Evolutionary conservation across 2,888 invertebrate genomes (phyloP).

Genomic region (Pandemis cinnamomeana): DNA sequence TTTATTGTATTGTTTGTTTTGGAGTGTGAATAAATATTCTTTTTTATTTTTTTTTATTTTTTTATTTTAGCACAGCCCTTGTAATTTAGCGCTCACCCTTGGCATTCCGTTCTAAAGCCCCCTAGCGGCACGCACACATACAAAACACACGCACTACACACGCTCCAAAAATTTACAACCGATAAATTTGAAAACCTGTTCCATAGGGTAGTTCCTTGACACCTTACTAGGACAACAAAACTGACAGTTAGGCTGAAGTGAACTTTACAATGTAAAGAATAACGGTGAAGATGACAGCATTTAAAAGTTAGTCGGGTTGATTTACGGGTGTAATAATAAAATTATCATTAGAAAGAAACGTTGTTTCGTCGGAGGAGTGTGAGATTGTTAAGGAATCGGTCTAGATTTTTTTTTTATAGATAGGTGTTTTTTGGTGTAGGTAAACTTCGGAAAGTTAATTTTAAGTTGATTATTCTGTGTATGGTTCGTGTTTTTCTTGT

Average conservation of each 20-base stretch:
- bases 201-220: constrained; percentile 69
- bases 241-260: constrained; percentile 10
- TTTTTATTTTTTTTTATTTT: too few species aligned
- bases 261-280: constrained; percentile 3
- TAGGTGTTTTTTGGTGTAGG: neutral
- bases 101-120: constrained; percentile 63
- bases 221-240: constrained; percentile 45
- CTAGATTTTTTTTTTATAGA: neutral
- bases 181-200: constrained; percentile 81
- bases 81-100: constrained; percentile 69
- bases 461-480: neutral
- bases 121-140: constrained; percentile 61
- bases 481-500: neutral
- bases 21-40: too few species aligned
- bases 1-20: too few species aligned
- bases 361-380: constrained; percentile 42
- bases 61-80: constrained; percentile 67
- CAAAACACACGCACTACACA: constrained; percentile 47
- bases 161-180: constrained; percentile 65
- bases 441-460: neutral
- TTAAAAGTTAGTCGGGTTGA: constrained; percentile 39
- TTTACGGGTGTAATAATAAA: constrained; percentile 40
- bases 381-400: neutral
- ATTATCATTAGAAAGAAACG: constrained; percentile 40
- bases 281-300: neutral